These are phyloP conservation scores for Hydra vulgaris DNA, from an alignment of 30 jellyfish, hydroid and myxozoan species.

Conservation along the genomic window DNA sequence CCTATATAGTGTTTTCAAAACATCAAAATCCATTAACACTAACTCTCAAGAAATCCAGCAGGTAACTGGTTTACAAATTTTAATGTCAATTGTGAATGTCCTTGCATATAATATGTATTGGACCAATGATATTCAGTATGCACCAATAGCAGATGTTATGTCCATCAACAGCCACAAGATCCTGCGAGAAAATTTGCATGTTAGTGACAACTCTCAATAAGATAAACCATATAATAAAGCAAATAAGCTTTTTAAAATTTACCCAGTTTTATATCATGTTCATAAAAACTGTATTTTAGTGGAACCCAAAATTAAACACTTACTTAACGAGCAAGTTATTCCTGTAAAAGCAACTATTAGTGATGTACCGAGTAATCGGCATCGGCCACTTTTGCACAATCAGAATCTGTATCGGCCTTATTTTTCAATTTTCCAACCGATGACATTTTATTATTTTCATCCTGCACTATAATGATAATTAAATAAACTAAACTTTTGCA, in stretches of 20 bases:
- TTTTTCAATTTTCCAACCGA: too few relatives aligned
- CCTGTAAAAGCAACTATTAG: constrained; percentile 27
- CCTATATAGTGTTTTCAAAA: too few relatives aligned
- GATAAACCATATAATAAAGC: background rate
- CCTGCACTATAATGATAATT: too few relatives aligned
- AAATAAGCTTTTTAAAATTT: constrained; percentile 33
- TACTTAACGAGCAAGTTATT: constrained; percentile 47
- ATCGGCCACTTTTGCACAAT: too few relatives aligned
- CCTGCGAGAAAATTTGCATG: constrained; percentile 16
- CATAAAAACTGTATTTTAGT: constrained; percentile 13
- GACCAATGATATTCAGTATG: constrained; percentile 2
- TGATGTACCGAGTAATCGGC: too few relatives aligned
- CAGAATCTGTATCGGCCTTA: too few relatives aligned
- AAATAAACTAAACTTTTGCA: too few relatives aligned
- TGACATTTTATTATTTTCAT: too few relatives aligned
- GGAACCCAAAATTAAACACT: constrained; percentile 41
- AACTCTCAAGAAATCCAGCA: constrained; percentile 7
- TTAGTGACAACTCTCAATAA: too few relatives aligned
- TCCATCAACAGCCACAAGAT: constrained; percentile 1
- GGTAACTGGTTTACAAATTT: constrained; percentile 8
- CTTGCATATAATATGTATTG: constrained; percentile 3
- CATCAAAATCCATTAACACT: constrained; percentile 5
- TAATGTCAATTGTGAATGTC: constrained; percentile 11
- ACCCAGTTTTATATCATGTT: constrained; percentile 32
- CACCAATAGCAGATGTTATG: background rate